These are phyloP conservation scores for Micrastur ruficollis DNA, from an alignment of 2,797 vertebrate species.

Conservation along the genomic window DNA sequence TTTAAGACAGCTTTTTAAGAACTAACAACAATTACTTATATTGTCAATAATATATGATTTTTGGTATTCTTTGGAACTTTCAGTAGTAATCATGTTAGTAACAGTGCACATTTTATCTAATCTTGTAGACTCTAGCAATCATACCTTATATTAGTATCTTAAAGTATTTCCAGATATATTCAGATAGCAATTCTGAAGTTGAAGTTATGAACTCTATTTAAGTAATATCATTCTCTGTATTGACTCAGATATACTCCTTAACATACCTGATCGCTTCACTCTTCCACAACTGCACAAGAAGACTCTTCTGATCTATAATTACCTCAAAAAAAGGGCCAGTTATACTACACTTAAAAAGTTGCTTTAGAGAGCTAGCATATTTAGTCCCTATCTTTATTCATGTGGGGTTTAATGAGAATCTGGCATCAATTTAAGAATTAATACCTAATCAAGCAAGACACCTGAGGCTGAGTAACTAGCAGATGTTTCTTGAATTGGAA, in stretches of 20 bases:
- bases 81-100: not conserved
- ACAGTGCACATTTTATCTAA: not conserved
- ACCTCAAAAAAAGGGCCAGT: not conserved
- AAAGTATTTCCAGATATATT: not conserved
- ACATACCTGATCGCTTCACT: not conserved
- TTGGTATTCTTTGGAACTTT: not conserved
- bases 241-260: not conserved
- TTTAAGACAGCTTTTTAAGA: not conserved
- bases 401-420: slow-evolving; percentile 29
- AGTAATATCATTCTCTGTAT: not conserved
- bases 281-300: not conserved
- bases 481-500: slow-evolving; percentile 49
- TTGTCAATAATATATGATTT: not conserved
- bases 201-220: not conserved
- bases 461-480: slow-evolving; percentile 39
- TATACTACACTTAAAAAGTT: not conserved
- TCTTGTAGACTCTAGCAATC: not conserved
- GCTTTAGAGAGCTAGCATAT: not conserved
- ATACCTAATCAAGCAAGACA: slow-evolving; percentile 50
- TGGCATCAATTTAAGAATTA: slow-evolving; percentile 49
- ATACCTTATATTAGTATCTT: not conserved
- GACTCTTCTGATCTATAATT: not conserved
- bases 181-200: not conserved
- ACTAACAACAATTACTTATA: not conserved
- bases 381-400: slow-evolving; percentile 2